These are phyloP conservation scores for Drosophila antonietae DNA, from an alignment of 2,888 invertebrate species.

Conservation along the genomic window DNA sequence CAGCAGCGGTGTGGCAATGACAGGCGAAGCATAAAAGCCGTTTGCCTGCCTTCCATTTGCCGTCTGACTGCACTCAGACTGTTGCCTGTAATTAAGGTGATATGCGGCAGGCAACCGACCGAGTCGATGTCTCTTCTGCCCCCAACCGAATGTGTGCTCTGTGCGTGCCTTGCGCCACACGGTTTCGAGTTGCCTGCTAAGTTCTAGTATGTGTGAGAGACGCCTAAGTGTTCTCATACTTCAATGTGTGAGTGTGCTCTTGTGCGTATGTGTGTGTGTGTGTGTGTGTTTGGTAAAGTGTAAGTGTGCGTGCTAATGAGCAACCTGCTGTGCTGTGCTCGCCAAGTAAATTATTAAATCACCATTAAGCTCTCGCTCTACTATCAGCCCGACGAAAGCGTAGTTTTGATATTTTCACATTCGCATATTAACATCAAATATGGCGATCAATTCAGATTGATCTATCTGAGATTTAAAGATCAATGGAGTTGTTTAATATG, in stretches of 20 bases:
- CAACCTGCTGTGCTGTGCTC: constrained; percentile 69
- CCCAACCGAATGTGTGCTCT: constrained; percentile 64
- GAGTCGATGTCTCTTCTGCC: constrained; percentile 45
- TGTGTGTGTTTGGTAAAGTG: constrained; percentile 1
- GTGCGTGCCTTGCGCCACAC: constrained; percentile 37
- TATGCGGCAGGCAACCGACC: constrained; percentile 73
- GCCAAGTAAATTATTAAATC: constrained; percentile 77
- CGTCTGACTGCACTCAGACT: constrained; percentile 77
- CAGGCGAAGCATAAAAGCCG: constrained; percentile 72
- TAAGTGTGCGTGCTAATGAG: constrained; percentile 70
- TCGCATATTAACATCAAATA: too few relatives aligned
- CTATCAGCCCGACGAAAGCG: constrained; percentile 34
- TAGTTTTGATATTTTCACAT: background rate
- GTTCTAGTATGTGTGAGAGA: constrained; percentile 29
- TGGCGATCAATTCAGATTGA: background rate
- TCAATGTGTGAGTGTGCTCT: constrained; percentile 1
- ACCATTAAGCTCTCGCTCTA: constrained; percentile 53
- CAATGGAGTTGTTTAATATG: too few relatives aligned
- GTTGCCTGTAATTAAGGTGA: constrained; percentile 82
- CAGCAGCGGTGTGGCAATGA: constrained; percentile 51
- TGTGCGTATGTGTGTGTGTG: background rate
- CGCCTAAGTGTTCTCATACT: background rate
- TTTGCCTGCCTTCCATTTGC: constrained; percentile 77
- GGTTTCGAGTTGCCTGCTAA: constrained; percentile 34
- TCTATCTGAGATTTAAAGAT: background rate